These are phyloP conservation scores for Dolichoris vasculosae DNA, from an alignment of 1,140 invertebrate genomes.

Conservation along the genomic window DNA sequence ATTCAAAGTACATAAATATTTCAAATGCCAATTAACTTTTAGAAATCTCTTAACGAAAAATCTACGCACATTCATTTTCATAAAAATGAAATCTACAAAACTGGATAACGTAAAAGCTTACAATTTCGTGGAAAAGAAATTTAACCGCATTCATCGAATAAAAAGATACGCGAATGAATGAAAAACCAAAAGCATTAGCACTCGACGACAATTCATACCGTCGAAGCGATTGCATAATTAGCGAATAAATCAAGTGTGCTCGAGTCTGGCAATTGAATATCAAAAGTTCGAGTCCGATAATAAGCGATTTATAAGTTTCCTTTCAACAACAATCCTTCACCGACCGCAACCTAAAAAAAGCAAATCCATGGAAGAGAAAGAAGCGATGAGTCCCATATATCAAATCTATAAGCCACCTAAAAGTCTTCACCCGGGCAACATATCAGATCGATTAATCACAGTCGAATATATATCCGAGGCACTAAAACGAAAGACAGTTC, in stretches of 20 bases:
- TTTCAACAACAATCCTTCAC: background rate
- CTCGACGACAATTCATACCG: slow-evolving; percentile 18
- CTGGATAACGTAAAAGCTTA: slow-evolving; percentile 22
- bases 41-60: background rate
- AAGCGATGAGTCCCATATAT: slow-evolving; percentile 34
- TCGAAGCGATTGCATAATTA: slow-evolving; percentile 31
- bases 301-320: slow-evolving; percentile 14
- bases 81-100: background rate
- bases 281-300: slow-evolving; percentile 19
- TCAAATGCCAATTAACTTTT: slow-evolving; percentile 15
- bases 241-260: slow-evolving; percentile 13
- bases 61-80: background rate
- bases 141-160: background rate
- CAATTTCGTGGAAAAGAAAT: background rate
- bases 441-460: slow-evolving; percentile 50
- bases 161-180: background rate
- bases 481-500: slow-evolving; percentile 30
- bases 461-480: slow-evolving; percentile 14
- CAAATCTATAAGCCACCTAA: slow-evolving; percentile 35
- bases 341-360: background rate
- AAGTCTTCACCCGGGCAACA: background rate
- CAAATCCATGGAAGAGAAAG: background rate
- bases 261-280: slow-evolving; percentile 34
- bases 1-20: background rate
- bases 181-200: background rate